A percentile compares a stretch with the other conserved stretches of the same genome.
phyloP scores from a whole-genome alignment of 2,888 invertebrate species.

The Plebejus argus region DNA sequence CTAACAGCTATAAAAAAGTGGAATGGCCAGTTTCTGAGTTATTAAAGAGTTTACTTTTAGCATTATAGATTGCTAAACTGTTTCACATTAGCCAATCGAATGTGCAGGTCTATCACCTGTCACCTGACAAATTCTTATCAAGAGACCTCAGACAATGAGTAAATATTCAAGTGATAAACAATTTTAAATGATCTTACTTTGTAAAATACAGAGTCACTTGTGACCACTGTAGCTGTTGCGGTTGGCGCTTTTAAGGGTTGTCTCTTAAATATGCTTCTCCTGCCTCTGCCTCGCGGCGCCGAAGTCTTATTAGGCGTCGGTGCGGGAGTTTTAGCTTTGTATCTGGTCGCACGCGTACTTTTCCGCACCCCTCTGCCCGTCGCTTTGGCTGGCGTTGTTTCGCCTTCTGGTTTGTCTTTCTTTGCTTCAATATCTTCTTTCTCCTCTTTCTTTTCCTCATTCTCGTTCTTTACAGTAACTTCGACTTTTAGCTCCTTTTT shows the following conservation, averaged over 20 bases:
- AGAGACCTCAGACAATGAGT: not conserved
- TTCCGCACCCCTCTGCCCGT: conserved; percentile 79
- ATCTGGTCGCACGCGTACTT: conserved; percentile 81
- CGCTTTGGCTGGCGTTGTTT: conserved; percentile 69
- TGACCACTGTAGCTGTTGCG: conserved; percentile 90
- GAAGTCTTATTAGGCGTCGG: conserved; percentile 56
- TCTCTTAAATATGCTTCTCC: conserved; percentile 89
- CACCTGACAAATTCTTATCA: no score
- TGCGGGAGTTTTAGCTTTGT: conserved; percentile 73
- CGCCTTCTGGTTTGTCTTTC: conserved; percentile 58
- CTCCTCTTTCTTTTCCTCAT: conserved; percentile 59
- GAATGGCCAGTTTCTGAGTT: no score
- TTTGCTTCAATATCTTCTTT: conserved; percentile 55
- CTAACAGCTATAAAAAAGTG: no score
- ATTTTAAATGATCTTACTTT: conserved; percentile 44
- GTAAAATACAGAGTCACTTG: conserved; percentile 87
- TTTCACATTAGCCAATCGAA: not conserved
- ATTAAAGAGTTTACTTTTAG: not conserved
- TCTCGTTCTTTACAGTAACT: conserved; percentile 55
- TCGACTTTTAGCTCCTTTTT: conserved; percentile 60
- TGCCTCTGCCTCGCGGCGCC: conserved; percentile 85
- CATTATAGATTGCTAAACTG: not conserved
- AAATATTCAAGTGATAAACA: not conserved
- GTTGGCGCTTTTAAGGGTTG: conserved; percentile 90
- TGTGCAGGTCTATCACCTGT: no score